Conservation (phyloP, 2,797 vertebrate genomes). For the Picus viridis region DNA sequence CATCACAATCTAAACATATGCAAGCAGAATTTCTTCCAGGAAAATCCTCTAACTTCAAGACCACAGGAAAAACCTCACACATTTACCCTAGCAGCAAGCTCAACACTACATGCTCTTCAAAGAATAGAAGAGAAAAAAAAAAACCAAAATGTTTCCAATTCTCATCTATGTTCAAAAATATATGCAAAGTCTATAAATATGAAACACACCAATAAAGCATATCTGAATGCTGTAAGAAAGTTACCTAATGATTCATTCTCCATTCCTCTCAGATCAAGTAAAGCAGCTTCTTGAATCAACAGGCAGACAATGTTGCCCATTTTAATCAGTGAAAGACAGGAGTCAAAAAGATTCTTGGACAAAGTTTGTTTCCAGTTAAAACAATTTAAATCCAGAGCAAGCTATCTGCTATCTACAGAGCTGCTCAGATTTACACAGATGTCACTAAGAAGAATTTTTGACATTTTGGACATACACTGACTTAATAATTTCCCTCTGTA, state of each 20-base stretch:
- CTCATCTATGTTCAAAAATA: not conserved
- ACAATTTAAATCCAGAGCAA: not conserved
- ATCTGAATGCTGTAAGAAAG: not conserved
- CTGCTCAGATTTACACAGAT: not conserved
- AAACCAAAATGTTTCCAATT: not conserved
- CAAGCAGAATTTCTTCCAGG: not conserved
- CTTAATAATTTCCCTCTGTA: not conserved
- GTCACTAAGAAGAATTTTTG: not conserved
- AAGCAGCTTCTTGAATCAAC: not conserved
- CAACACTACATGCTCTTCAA: not conserved
- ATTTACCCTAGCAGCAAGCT: not conserved
- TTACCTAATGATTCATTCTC: not conserved
- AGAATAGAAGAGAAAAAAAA: not conserved
- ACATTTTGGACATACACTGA: not conserved
- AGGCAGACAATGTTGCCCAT: not conserved
- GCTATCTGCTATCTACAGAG: not conserved
- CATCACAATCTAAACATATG: not conserved
- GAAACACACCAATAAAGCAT: not conserved
- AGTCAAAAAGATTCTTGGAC: not conserved
- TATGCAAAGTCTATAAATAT: not conserved
- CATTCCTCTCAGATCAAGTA: not conserved
- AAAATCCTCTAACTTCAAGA: not conserved
- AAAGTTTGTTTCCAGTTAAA: not conserved
- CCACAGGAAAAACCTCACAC: not conserved
- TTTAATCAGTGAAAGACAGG: not conserved